Conservation (phyloP, 1,140 invertebrate species). For the Hylyphantes graminicola region DNA sequence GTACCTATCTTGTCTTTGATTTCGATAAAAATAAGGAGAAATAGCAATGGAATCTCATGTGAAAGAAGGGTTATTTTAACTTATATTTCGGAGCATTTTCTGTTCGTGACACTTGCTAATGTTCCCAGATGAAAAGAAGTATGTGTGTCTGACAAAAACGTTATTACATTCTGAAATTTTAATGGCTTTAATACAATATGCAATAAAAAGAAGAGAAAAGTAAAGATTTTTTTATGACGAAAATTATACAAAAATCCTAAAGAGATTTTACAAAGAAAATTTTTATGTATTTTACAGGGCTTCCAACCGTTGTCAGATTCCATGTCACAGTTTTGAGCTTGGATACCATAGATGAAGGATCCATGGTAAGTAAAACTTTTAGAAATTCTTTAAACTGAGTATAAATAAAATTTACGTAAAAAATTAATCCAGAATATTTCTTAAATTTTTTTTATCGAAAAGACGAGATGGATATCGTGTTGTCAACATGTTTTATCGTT, state of each 20-base stretch:
- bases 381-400: background rate
- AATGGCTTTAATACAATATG: background rate
- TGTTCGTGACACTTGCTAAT: background rate
- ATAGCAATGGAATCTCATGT: no score
- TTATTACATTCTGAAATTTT: background rate
- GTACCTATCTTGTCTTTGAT: no score
- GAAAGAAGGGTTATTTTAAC: no score
- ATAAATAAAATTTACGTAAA: background rate
- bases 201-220: background rate
- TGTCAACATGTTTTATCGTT: background rate
- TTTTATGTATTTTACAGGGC: constrained; percentile 69
- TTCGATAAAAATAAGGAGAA: no score
- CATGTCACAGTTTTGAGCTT: constrained; percentile 93
- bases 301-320: constrained; percentile 86
- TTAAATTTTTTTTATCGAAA: background rate
- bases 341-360: constrained; percentile 91
- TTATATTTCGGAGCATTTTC: no score
- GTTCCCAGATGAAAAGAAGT: background rate
- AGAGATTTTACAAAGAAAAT: background rate
- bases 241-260: background rate
- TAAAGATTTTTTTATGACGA: background rate
- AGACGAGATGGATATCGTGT: background rate
- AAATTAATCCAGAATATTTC: background rate
- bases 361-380: constrained; percentile 76
- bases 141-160: background rate